Evolutionary conservation across 2,113 vertebrate species (phyloP).

Genomic region (Limnothrissa miodon): DNA sequence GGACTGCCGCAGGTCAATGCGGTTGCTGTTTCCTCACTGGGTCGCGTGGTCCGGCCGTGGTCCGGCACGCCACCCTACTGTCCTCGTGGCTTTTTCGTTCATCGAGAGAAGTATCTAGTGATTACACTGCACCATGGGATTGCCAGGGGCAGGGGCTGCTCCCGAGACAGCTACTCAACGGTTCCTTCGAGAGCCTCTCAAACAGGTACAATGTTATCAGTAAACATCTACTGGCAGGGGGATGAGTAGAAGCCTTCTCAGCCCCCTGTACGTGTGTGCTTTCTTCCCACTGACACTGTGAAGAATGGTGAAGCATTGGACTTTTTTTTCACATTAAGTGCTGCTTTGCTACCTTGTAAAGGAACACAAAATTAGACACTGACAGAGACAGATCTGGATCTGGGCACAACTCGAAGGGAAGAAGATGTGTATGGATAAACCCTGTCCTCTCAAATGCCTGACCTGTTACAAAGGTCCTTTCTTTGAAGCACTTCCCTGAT

Average conservation of each 20-base stretch:
- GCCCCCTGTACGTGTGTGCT: background rate
- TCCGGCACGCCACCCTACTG: too few species aligned
- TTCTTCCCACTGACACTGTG: background rate
- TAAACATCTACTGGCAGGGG: background rate
- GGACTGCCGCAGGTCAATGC: constrained; percentile 18
- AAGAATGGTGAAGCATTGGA: background rate
- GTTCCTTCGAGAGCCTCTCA: background rate
- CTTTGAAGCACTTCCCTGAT: background rate
- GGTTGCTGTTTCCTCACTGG: background rate
- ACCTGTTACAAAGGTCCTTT: too few species aligned
- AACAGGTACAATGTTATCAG: background rate
- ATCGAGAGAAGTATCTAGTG: constrained; percentile 7
- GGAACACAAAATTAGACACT: too few species aligned
- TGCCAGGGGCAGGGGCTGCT: background rate
- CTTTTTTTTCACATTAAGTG: too few species aligned
- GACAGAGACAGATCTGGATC: too few species aligned
- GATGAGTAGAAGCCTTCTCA: background rate
- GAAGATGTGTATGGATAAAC: too few species aligned
- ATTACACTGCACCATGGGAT: too few species aligned
- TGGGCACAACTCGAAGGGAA: too few species aligned
- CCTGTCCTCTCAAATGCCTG: too few species aligned
- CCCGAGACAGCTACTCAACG: background rate
- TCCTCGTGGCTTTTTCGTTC: background rate
- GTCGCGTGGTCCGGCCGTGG: background rate
- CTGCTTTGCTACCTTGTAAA: too few species aligned